phyloP scores from a whole-genome alignment of 2,113 vertebrate species.

The Lipotes vexillifer region DNA sequence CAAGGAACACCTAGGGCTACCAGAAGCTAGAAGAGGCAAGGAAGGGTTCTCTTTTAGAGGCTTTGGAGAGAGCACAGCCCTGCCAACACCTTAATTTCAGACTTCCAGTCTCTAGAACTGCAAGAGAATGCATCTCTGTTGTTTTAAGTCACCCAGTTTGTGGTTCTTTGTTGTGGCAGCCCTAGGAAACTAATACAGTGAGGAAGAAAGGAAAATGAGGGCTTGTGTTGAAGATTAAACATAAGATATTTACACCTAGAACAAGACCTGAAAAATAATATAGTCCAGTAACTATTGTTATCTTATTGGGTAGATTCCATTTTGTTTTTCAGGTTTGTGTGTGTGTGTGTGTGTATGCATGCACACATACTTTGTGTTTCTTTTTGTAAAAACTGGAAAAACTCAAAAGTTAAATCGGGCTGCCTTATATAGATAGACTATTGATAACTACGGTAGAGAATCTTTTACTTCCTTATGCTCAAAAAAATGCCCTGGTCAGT shows the following conservation, averaged over 20 bases:
- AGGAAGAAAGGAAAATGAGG: not conserved
- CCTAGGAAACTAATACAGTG: not conserved
- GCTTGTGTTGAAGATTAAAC: not conserved
- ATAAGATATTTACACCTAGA: not conserved
- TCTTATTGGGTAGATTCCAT: not conserved
- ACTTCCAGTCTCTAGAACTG: not conserved
- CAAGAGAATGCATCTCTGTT: not conserved
- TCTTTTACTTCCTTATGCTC: not conserved
- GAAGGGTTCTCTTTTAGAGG: not conserved
- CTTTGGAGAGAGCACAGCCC: not conserved
- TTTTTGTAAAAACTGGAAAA: slow-evolving; percentile 3
- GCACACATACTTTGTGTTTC: not conserved
- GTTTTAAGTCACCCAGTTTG: not conserved
- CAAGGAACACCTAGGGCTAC: not conserved
- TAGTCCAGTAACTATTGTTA: not conserved
- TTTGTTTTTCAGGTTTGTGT: not conserved
- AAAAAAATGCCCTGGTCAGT: not conserved
- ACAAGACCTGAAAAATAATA: not conserved
- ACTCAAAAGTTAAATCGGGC: slow-evolving; percentile 13
- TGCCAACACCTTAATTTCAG: not conserved
- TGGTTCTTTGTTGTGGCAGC: not conserved
- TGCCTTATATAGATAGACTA: not conserved
- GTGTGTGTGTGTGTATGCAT: not conserved
- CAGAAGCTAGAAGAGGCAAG: not conserved
- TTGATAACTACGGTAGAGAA: not conserved